phyloP scores from a whole-genome alignment of 2,113 vertebrate genomes.

The Sakesphorus luctuosus region DNA sequence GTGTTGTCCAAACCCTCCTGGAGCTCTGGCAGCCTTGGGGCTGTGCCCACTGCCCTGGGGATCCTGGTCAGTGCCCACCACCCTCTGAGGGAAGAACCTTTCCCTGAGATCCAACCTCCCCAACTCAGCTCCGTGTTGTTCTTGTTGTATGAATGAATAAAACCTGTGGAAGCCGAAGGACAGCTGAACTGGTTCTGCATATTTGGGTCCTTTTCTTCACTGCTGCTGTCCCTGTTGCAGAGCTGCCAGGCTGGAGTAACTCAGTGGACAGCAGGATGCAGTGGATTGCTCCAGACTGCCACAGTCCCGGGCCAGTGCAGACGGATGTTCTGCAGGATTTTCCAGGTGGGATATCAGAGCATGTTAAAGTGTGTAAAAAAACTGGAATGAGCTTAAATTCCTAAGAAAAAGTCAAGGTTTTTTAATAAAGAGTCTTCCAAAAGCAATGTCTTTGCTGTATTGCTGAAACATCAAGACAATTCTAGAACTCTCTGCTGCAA shows the following conservation, averaged over 20 bases:
- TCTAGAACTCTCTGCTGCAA: background rate
- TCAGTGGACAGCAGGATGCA: slow-evolving; percentile 64
- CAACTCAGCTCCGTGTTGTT: background rate
- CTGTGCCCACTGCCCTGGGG: background rate
- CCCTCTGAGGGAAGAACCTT: background rate
- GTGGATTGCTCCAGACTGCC: slow-evolving; percentile 2
- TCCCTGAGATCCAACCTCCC: background rate
- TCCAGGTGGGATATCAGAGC: slow-evolving; percentile 75
- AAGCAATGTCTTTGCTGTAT: background rate
- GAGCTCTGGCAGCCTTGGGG: background rate
- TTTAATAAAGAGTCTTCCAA: background rate
- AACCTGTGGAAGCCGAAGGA: background rate
- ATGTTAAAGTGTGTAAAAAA: background rate
- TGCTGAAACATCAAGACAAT: background rate
- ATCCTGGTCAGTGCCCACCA: background rate
- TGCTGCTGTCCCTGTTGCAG: slow-evolving; percentile 58
- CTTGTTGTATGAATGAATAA: background rate
- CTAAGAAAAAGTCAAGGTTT: background rate
- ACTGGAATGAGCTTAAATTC: background rate
- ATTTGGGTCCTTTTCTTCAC: background rate
- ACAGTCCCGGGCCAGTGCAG: slow-evolving; percentile 30
- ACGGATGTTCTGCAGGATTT: slow-evolving; percentile 69
- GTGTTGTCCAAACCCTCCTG: fast-evolving
- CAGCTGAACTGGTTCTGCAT: background rate
- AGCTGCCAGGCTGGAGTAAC: slow-evolving; percentile 62